A percentile compares a stretch with the other conserved stretches of the same genome.
These are phyloP conservation scores for Ophiothrix spiculata DNA, from an alignment of 35 echinoderm and acorn worm genomes.

Conservation along the genomic window DNA sequence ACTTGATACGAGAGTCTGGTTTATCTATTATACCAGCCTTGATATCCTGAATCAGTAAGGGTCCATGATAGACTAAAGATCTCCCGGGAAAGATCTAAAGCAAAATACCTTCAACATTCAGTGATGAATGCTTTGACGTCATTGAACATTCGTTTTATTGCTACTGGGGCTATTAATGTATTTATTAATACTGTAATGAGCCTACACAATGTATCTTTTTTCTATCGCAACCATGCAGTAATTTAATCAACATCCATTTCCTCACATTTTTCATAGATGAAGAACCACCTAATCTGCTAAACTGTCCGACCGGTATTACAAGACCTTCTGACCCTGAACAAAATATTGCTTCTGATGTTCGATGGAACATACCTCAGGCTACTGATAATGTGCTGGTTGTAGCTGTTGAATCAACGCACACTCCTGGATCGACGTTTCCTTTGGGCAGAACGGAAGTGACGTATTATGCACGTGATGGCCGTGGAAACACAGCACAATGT, in stretches of 20 bases:
- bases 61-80: no score
- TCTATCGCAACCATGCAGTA: background rate
- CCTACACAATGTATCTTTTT: no score
- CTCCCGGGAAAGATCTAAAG: no score
- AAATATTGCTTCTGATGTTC: slow-evolving; percentile 43
- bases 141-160: no score
- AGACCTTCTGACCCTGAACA: slow-evolving; percentile 28
- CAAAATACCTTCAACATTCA: no score
- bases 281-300: slow-evolving; percentile 19
- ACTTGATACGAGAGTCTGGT: no score
- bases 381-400: slow-evolving; percentile 52
- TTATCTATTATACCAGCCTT: no score
- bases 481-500: slow-evolving; percentile 52
- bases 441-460: slow-evolving; percentile 62
- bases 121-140: no score
- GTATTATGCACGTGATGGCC: slow-evolving; percentile 60
- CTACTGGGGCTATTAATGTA: no score
- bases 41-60: no score
- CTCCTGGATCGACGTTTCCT: slow-evolving; percentile 31
- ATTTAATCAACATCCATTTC: no score
- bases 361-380: slow-evolving; percentile 36
- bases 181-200: no score
- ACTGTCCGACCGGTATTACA: slow-evolving; percentile 32
- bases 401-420: slow-evolving; percentile 21
- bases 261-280: slow-evolving; percentile 37